phyloP scores from a whole-genome alignment of 2,888 invertebrate genomes.

The Cantharis lateralis region DNA sequence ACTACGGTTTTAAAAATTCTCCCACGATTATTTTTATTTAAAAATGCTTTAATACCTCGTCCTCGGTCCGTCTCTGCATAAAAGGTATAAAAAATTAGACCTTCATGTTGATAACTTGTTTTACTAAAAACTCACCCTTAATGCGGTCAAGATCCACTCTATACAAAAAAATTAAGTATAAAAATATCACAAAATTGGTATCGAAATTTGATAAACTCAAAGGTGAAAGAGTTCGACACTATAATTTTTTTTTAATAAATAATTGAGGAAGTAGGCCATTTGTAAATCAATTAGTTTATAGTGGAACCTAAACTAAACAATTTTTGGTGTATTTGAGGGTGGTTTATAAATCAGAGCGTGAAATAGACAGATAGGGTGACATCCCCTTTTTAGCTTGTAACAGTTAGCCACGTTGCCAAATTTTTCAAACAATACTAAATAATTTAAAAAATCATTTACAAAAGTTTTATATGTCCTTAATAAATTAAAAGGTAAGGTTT shows the following conservation, averaged over 20 bases:
- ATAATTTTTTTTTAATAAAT: background rate
- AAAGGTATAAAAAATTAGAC: background rate
- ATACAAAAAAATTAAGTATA: background rate
- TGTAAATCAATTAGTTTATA: background rate
- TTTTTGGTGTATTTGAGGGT: constrained; percentile 19
- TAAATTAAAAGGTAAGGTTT: background rate
- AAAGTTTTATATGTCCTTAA: background rate
- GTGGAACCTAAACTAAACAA: constrained; percentile 13
- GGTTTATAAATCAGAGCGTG: constrained; percentile 32
- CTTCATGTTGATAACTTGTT: background rate
- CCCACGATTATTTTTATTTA: too few relatives aligned
- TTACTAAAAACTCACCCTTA: background rate
- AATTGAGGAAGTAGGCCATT: background rate
- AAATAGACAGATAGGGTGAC: constrained; percentile 33
- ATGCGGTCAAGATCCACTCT: background rate
- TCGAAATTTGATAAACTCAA: background rate
- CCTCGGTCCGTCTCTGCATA: background rate
- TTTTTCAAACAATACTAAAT: background rate
- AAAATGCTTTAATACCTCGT: too few relatives aligned
- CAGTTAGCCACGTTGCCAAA: constrained; percentile 8
- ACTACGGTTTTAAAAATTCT: too few relatives aligned
- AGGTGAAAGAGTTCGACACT: background rate
- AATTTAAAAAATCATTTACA: background rate
- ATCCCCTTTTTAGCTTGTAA: constrained; percentile 13
- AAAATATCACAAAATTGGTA: background rate